Evolutionary conservation across 2,113 vertebrate species (phyloP).

Genomic region (Hemicordylus capensis): DNA sequence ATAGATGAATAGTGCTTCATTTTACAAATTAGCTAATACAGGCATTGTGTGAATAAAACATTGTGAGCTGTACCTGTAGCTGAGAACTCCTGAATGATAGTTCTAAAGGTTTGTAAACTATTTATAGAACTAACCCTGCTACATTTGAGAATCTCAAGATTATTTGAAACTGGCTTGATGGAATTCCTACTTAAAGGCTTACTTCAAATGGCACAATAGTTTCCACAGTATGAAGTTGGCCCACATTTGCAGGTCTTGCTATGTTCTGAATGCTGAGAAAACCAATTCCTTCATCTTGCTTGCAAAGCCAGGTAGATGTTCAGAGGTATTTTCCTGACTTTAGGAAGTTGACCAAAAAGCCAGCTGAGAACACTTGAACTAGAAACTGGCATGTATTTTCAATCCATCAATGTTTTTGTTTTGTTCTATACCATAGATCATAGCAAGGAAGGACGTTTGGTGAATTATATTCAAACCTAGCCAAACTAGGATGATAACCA

Average conservation of each 20-base stretch:
- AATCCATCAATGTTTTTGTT: too few species aligned
- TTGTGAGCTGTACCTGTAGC: not conserved
- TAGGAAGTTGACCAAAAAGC: not conserved
- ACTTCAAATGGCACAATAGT: not conserved
- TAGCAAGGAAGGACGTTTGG: not conserved
- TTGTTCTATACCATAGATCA: not conserved
- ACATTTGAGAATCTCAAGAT: not conserved
- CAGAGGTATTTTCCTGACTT: not conserved
- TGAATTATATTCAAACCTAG: too few species aligned
- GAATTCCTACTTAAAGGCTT: not conserved
- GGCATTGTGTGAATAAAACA: not conserved
- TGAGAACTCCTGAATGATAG: not conserved
- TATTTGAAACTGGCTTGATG: not conserved
- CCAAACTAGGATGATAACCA: too few species aligned
- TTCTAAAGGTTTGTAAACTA: not conserved
- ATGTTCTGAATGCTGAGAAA: not conserved
- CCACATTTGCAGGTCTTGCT: not conserved
- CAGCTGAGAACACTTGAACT: too few species aligned
- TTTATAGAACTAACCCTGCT: too few species aligned
- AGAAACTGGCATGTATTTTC: too few species aligned
- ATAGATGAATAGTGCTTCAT: not conserved
- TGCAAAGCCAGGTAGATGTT: too few species aligned
- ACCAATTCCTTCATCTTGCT: too few species aligned
- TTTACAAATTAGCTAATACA: not conserved
- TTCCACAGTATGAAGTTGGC: not conserved